A percentile compares a stretch with the other conserved stretches of the same genome.
Evolutionary conservation across 2,797 vertebrate species (phyloP).

Genomic region (Bufotes viridis): DNA sequence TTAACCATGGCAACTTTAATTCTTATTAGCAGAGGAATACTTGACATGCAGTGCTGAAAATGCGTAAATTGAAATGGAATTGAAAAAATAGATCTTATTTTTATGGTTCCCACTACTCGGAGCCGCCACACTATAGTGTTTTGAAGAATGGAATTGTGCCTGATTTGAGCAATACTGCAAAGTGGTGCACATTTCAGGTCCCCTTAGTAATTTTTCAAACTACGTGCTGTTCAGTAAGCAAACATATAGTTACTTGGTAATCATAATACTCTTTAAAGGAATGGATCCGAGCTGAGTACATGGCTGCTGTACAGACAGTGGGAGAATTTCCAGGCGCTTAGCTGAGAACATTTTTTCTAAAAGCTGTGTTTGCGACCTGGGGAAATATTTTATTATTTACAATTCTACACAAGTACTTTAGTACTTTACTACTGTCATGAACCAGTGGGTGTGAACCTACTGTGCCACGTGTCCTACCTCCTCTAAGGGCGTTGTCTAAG

Average conservation of each 20-base stretch:
- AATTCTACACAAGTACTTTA: not conserved
- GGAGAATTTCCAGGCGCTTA: not conserved
- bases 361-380: not conserved
- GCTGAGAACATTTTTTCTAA: not conserved
- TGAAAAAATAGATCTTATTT: conserved; percentile 59
- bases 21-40: conserved; percentile 58
- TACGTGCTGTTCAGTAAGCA: conserved; percentile 18
- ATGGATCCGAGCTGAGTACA: not conserved
- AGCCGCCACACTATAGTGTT: conserved; percentile 10
- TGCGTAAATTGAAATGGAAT: conserved; percentile 51
- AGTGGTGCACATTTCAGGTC: conserved; percentile 11
- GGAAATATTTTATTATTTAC: not conserved
- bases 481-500: no score
- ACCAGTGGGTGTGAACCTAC: no score
- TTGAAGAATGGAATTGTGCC: conserved; percentile 38
- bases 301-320: not conserved
- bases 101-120: conserved; percentile 47
- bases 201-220: conserved; percentile 35
- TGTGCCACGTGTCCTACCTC: no score
- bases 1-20: conserved; percentile 51
- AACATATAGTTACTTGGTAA: conserved; percentile 35
- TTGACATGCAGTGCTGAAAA: conserved; percentile 56
- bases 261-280: conserved; percentile 8
- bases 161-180: conserved; percentile 33
- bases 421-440: not conserved